Percentiles rank a stretch among this genome's conserved stretches.
Evolutionary conservation across 2,797 vertebrate species (phyloP).

Genomic region (Gymnoscopelus braueri): DNA sequence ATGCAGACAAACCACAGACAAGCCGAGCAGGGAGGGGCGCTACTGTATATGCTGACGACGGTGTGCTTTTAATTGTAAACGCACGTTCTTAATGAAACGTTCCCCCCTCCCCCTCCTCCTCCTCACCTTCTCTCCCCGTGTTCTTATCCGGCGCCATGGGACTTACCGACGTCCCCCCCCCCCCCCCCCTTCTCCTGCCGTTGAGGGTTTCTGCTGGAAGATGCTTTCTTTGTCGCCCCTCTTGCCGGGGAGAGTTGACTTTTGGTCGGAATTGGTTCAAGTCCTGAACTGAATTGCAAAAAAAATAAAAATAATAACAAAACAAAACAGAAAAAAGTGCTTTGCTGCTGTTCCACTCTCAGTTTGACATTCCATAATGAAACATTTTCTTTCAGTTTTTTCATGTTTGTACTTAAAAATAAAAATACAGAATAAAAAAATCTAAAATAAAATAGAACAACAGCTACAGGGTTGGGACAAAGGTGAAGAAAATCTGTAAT

Average conservation of each 20-base stretch:
- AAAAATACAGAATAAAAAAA: slow-evolving; percentile 16
- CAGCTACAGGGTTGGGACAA: slow-evolving; percentile 72
- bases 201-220: not conserved
- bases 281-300: slow-evolving; percentile 69
- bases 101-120: slow-evolving; percentile 8
- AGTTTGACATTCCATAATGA: slow-evolving; percentile 54
- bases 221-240: slow-evolving; percentile 22
- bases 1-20: not conserved
- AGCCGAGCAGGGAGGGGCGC: slow-evolving; percentile 17
- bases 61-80: slow-evolving; percentile 28
- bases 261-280: slow-evolving; percentile 45
- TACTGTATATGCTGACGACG: slow-evolving; percentile 9
- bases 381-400: slow-evolving; percentile 15
- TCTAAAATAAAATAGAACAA: too few relatives aligned
- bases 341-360: slow-evolving; percentile 78
- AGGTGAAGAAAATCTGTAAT: slow-evolving; percentile 69
- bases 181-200: too few relatives aligned
- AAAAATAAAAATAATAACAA: slow-evolving; percentile 38
- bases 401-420: slow-evolving; percentile 38
- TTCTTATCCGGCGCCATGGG: too few relatives aligned
- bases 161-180: too few relatives aligned
- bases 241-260: slow-evolving; percentile 72
- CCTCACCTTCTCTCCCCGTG: too few relatives aligned
- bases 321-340: slow-evolving; percentile 56
- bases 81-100: slow-evolving; percentile 25